Conservation (phyloP, 2,888 invertebrate species). For the Deilephila porcellus region DNA sequence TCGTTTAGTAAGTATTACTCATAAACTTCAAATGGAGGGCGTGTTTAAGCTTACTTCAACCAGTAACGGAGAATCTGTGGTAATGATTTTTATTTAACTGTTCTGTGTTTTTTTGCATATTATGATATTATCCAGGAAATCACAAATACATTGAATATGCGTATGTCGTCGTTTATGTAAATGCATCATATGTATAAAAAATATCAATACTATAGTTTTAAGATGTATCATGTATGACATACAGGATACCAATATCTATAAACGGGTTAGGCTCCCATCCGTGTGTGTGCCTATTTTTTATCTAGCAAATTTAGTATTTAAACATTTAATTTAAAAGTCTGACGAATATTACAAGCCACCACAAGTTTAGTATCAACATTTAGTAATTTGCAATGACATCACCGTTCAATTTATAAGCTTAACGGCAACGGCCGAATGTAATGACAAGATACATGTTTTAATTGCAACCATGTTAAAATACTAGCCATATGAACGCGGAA, state of each 20-base stretch:
- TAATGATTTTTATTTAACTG: too few species aligned
- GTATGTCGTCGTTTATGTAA: too few species aligned
- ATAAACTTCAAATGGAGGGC: not conserved
- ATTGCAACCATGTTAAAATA: not conserved
- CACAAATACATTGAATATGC: too few species aligned
- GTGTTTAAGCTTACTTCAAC: not conserved
- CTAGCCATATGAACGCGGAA: not conserved
- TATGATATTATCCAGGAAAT: too few species aligned
- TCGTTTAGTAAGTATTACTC: not conserved
- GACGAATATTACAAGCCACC: not conserved
- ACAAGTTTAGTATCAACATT: not conserved
- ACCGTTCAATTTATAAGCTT: not conserved
- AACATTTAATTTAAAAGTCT: not conserved
- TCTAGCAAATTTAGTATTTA: not conserved
- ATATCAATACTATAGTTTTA: too few species aligned
- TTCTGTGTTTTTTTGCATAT: too few species aligned
- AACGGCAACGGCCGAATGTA: not conserved
- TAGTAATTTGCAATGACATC: constrained; percentile 3
- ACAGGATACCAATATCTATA: too few species aligned
- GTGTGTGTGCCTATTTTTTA: not conserved
- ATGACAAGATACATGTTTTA: constrained; percentile 3
- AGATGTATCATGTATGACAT: too few species aligned
- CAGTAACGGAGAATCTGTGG: too few species aligned
- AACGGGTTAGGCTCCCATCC: too few species aligned
- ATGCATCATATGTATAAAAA: too few species aligned